Evolutionary conservation across 2,797 vertebrate genomes (phyloP), one percentile per base, ranked within the genome.

Genomic region (Falco berigora): DNA sequence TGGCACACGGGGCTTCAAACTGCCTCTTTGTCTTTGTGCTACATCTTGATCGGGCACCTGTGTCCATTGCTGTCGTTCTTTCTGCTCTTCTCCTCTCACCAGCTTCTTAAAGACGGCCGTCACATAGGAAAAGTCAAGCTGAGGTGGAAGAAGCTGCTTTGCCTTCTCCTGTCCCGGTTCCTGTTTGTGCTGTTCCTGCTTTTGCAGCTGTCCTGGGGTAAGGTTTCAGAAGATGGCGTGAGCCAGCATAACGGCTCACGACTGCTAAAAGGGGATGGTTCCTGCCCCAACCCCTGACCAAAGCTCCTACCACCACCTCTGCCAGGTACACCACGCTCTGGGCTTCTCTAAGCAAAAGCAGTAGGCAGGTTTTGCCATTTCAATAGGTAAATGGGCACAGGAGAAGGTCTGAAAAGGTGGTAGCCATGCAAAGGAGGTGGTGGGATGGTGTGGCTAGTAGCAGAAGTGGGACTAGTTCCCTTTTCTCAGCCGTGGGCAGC

Each of bases 151-250:
- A 86, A 80, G 52, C 21, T 42, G 63, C 44, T 91, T 91, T 77
- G 52, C 36, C 44, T 93, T 72, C 53, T 93, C 36, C 84, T 93
- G 62, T 52, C 61, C 62, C 30, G 40, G 76, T 38, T 94, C 46
- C 52, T 12, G 2, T 68, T 74, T 53, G 49, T 69, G 46, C 66
- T 40, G 3, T 50, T 86, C 21, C 61, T 85, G 44, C 71, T 93
- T 34, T 38, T 86, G 91, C 96, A 93, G 91, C 92, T 95, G 86
- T 90, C 95, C 68, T 64, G 30, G 44, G 36, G 78, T 96, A 93
- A 86, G 64, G 78, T 96, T 95, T 97, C 96, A 47, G 11, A 13
- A 19, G 53, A 42, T 0, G 0, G 3, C 0, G 0, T 34, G 88
- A 95, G 77, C 86, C 91, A 92, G 40, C 1, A 3, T 23, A 74